Base-by-base conservation (phyloP, 2,113 vertebrate genomes). In the Saguinus midas region DNA sequence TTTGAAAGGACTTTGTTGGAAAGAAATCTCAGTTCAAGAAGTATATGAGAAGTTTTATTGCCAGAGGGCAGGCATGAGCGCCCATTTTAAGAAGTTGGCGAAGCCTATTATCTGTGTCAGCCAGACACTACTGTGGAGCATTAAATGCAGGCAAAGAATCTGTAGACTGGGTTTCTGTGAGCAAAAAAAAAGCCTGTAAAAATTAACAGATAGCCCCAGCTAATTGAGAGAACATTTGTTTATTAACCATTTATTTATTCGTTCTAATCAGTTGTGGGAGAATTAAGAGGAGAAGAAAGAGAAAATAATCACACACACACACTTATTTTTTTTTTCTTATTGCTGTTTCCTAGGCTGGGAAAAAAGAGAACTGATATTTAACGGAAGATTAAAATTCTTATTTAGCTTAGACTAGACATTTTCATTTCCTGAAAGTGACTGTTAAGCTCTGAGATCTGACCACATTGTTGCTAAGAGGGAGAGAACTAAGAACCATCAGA, bases 241-340 rank as follows among this genome's bases (percentile, higher is more conserved):
- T 32, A 93, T 80, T 68, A 37, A 40, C 29, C 18, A 20, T 66
- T 87, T 4, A 64, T 85, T 80, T 32, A 58, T 84, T 82, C 20
- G 72, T 75, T 93, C 11, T n/a, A 73, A 73, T 81, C 20, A 27
- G 12, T 55, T 27, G 11, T 25, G 1, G 8, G 23, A 40, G 17
- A 11, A 64, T 20, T 73, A 92, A 68, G 27, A 9, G 7, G 11
- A 81, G 12, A 61, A 61, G 25, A 61, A 61, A 55, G 16, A 7
- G 35, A 58, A 18, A 37, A 61, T 27, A 89, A 83, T 14, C 21
- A 40, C 32, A 58, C 18, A 58, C 29, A 81, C 16, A 21, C 16
- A n/a, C n/a, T n/a, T n/a, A n/a, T n/a, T n/a, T 86, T 91, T 94
- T 17, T 91, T 92, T 81, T 90, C 89, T 90, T 27, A 57, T 35